Percentiles rank a stretch among this genome's conserved stretches.
Conservation (phyloP, 2,797 vertebrate species). For the Rhincodon typus region DNA sequence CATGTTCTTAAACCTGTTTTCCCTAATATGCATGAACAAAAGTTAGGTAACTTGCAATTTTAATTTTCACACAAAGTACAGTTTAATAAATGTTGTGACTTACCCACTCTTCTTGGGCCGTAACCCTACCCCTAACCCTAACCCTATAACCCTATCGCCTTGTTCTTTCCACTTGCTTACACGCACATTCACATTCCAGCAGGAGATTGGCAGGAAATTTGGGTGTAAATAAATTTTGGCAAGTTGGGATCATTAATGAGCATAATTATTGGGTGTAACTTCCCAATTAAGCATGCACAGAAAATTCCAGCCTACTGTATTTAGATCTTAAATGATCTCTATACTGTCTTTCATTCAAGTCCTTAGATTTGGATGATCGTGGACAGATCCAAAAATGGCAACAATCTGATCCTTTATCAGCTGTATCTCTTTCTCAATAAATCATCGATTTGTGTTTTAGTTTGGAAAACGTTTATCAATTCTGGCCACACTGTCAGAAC, state of each 20-base stretch:
- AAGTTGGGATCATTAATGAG: neutral
- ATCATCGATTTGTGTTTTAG: neutral
- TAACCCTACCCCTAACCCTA: too few species aligned
- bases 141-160: too few species aligned
- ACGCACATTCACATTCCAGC: neutral
- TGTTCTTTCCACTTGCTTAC: neutral
- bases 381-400: neutral
- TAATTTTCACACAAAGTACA: neutral
- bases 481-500: neutral
- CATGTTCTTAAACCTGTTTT: neutral
- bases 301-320: neutral
- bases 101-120: neutral
- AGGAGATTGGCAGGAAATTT: constrained; percentile 17
- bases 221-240: neutral
- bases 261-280: neutral
- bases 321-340: neutral
- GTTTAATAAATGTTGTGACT: neutral
- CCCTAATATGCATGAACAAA: neutral
- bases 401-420: neutral
- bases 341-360: neutral
- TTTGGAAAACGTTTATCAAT: neutral
- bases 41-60: neutral
- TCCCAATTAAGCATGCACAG: neutral
- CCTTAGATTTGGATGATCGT: neutral
- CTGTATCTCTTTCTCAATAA: neutral